These are phyloP conservation scores for Poeciliopsis gracilis DNA, from an alignment of 2,797 vertebrate species.

Conservation along the genomic window DNA sequence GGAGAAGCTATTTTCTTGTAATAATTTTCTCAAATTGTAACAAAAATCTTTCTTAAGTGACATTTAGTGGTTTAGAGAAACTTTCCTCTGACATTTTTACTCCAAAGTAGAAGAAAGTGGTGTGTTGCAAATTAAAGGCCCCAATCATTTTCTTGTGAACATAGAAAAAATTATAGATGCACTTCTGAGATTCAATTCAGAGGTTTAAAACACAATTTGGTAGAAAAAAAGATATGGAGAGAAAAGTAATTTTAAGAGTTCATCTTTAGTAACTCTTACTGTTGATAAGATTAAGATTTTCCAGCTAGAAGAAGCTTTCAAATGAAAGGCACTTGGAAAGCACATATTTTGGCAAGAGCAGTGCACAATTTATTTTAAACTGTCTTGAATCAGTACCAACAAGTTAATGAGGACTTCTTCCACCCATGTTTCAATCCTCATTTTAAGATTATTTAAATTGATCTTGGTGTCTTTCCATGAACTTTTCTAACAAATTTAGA, in stretches of 20 bases:
- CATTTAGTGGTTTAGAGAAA: not conserved
- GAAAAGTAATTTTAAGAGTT: too few species aligned
- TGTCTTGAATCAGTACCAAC: not conserved
- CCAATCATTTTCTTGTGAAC: not conserved
- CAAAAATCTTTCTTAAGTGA: not conserved
- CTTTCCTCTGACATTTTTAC: not conserved
- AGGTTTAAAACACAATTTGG: not conserved
- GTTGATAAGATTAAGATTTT: not conserved
- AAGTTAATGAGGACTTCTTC: not conserved
- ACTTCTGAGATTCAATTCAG: not conserved
- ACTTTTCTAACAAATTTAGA: not conserved
- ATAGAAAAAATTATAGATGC: not conserved
- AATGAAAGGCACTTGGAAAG: not conserved
- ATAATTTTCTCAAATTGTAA: not conserved
- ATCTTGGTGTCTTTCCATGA: not conserved
- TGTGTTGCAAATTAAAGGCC: not conserved
- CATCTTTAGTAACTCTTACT: not conserved
- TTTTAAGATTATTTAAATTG: not conserved
- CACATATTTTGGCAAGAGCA: not conserved
- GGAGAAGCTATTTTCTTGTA: not conserved
- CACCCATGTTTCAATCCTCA: not conserved
- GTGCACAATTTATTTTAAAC: not conserved
- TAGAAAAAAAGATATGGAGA: not conserved
- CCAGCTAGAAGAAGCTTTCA: too few species aligned
- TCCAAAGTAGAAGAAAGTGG: not conserved